Conservation (phyloP, 2,888 invertebrate genomes). For the Amblyjoppa proteus region DNA sequence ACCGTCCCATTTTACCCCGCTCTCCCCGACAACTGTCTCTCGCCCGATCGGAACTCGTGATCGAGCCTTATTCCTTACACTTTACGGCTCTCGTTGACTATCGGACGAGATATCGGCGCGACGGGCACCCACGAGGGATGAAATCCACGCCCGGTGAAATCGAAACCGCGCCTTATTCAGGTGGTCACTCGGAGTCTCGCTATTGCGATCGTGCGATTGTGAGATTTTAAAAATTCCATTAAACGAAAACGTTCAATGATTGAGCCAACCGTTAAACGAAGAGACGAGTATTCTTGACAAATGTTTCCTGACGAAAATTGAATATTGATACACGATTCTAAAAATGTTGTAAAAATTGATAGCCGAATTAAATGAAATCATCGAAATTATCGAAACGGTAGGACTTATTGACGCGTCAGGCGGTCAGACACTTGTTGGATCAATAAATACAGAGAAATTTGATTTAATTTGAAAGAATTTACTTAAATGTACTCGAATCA, state of each 20-base stretch:
- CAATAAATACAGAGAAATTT: neutral
- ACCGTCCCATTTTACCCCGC: too few relatives aligned
- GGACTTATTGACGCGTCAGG: neutral
- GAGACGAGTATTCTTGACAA: too few relatives aligned
- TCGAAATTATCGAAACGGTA: neutral
- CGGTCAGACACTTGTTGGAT: too few relatives aligned
- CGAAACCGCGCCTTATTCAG: conserved; percentile 50
- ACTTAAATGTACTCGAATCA: neutral
- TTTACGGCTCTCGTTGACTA: conserved; percentile 44
- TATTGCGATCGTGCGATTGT: neutral
- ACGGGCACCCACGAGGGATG: conserved; percentile 32
- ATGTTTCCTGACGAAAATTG: too few relatives aligned
- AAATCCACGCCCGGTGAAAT: conserved; percentile 49
- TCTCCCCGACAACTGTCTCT: neutral
- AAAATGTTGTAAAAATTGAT: neutral
- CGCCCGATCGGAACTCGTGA: conserved; percentile 17
- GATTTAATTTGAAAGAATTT: neutral
- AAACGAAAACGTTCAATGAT: too few relatives aligned
- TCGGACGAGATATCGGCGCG: conserved; percentile 50
- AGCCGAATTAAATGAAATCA: neutral
- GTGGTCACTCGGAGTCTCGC: conserved; percentile 29
- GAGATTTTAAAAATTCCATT: neutral
- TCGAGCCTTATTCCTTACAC: conserved; percentile 35
- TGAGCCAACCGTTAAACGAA: too few relatives aligned
- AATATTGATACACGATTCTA: neutral